Evolutionary conservation across 2,113 vertebrate species (phyloP), one percentile per base, ranked within the genome.

Genomic region (Thunnus maccoyii): DNA sequence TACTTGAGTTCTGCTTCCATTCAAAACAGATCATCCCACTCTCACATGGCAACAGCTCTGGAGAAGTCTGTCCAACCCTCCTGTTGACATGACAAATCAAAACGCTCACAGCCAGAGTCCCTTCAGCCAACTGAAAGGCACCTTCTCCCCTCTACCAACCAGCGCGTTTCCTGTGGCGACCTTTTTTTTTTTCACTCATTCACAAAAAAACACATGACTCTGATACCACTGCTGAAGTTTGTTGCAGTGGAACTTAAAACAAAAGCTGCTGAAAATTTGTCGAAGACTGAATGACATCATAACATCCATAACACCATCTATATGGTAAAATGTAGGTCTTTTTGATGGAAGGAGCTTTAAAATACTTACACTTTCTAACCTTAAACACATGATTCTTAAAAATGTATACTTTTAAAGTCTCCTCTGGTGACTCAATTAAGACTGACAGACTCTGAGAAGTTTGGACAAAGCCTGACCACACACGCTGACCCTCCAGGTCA

Each of bases 401-500:
- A 41, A 41, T 48, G n/a, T 55, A 7, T 18, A 62, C 22, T 61
- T 55, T 55, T 13, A 55, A 67, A 63, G 2, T 18, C 13, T 63
- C 48, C 16, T 52, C 36, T 36, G 20, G 5, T 22, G 18, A 51
- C 44, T 58, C 41, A n/a, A 17, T 76, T 60, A 54, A 66, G 71
- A 78, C 13, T 58, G 32, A 52, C 32, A 44, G 72, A 65, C 13
- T 70, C 36, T 57, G 36, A 82, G 57, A 50, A 58, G 18, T 44
- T 27, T 70, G 60, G 60, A 84, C 70, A 78, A 81, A 80, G 69
- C 51, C 64, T 73, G 76, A 74, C 72, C 81, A 80, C 78, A 85
- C 75, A 82, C 22, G 3, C 58, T 76, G 83, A 83, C 69, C 76
- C 58, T 44, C 12, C 72, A 69, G 68, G 68, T 85, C 79, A 85